Percentiles rank a stretch among this genome's conserved stretches.
These are phyloP conservation scores for Indicator maculatus DNA, from an alignment of 2,113 vertebrate species.

Conservation along the genomic window DNA sequence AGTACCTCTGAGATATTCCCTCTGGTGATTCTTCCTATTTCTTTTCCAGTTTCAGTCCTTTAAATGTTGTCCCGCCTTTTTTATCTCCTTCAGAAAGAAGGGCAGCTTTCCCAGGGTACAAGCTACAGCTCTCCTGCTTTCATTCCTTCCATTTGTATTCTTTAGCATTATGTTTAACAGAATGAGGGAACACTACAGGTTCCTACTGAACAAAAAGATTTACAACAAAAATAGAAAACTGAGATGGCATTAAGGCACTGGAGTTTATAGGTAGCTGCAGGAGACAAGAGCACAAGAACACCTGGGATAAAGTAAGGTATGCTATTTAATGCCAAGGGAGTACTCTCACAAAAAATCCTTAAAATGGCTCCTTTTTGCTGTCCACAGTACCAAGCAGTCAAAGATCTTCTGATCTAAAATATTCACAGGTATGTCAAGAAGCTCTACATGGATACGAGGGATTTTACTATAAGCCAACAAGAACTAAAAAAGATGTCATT, in stretches of 20 bases:
- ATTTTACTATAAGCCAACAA: background rate
- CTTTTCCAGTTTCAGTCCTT: background rate
- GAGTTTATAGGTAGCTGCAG: constrained; percentile 47
- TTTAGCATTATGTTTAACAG: constrained; percentile 40
- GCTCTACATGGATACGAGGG: background rate
- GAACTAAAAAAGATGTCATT: background rate
- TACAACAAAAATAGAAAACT: constrained; percentile 55
- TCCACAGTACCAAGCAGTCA: background rate
- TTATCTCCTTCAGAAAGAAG: constrained; percentile 27
- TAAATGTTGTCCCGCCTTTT: background rate
- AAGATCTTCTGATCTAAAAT: background rate
- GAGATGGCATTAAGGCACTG: background rate
- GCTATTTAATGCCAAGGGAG: constrained; percentile 29
- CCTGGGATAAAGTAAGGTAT: background rate
- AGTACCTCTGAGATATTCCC: background rate
- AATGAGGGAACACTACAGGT: constrained; percentile 22
- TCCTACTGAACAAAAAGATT: constrained; percentile 45
- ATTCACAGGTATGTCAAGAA: background rate
- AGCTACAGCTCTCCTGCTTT: constrained; percentile 3
- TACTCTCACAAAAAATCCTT: background rate
- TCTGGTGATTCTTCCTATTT: background rate
- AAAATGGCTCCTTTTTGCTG: constrained; percentile 9
- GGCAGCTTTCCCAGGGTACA: background rate
- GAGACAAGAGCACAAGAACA: constrained; percentile 35
- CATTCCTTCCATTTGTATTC: background rate